Evolutionary conservation across 2,797 vertebrate species (phyloP).

Genomic region (Smutsia temminckii): DNA sequence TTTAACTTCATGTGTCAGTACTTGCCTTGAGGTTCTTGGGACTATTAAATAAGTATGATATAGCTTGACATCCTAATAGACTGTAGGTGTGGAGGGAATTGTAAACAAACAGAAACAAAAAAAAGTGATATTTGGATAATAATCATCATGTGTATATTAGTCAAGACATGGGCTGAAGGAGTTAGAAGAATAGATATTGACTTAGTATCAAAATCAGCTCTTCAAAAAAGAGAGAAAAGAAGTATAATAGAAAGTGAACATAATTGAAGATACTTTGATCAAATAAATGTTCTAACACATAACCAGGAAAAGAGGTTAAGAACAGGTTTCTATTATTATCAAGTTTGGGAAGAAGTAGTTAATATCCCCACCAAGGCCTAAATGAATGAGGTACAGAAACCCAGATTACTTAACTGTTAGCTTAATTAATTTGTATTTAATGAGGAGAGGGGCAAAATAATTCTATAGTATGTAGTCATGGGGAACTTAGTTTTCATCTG

Average conservation of each 20-base stretch:
- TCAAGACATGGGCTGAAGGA: constrained; percentile 3
- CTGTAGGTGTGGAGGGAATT: not conserved
- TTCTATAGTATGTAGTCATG: not conserved
- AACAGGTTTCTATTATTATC: not conserved
- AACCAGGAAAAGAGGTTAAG: not conserved
- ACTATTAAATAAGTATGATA: not conserved
- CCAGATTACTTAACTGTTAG: not conserved
- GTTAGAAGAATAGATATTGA: not conserved
- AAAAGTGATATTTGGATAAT: not conserved
- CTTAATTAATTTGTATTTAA: not conserved
- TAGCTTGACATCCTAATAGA: not conserved
- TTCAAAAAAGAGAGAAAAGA: not conserved
- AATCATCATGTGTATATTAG: not conserved
- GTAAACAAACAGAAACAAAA: constrained; percentile 15
- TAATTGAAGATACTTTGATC: not conserved
- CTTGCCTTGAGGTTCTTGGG: not conserved
- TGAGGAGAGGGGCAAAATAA: not conserved
- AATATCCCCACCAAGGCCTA: not conserved
- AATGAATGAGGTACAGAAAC: not conserved
- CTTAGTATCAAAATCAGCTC: constrained; percentile 19
- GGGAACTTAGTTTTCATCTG: not conserved
- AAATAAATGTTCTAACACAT: constrained; percentile 16
- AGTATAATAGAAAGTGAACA: not conserved
- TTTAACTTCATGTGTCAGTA: not conserved
- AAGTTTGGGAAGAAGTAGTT: constrained; percentile 19